Percentiles rank a stretch among this genome's conserved stretches.
phyloP scores from a whole-genome alignment of 2,797 vertebrate species.

The Urocyon cinereoargenteus region DNA sequence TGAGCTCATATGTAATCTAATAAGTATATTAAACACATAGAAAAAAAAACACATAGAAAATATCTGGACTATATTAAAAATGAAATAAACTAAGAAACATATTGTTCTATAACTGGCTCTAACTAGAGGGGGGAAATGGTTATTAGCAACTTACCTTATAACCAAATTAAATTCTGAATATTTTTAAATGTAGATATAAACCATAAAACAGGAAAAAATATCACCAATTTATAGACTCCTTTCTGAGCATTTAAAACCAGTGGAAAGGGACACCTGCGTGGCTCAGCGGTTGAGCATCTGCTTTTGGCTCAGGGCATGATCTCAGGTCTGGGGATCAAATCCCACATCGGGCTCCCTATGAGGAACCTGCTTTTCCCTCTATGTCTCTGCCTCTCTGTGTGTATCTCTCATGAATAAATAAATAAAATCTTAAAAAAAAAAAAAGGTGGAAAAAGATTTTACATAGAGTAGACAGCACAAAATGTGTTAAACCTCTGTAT shows the following conservation, averaged over 20 bases:
- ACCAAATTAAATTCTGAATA: conserved; percentile 61
- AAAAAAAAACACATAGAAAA: conserved; percentile 1
- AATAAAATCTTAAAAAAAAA: too few species aligned
- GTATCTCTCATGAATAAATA: too few species aligned
- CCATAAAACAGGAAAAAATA: conserved; percentile 33
- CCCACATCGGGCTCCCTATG: too few species aligned
- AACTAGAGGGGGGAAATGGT: neutral
- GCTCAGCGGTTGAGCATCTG: too few species aligned
- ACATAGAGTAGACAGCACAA: neutral
- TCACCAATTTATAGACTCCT: neutral
- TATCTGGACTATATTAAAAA: conserved; percentile 38
- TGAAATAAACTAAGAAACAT: neutral
- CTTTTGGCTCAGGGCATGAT: too few species aligned
- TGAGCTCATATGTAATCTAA: neutral
- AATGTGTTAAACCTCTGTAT: conserved; percentile 50
- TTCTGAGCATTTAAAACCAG: neutral
- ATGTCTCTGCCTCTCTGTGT: too few species aligned
- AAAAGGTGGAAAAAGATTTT: conserved; percentile 27
- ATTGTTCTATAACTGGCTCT: conserved; percentile 13
- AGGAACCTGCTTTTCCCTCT: too few species aligned
- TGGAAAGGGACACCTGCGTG: too few species aligned
- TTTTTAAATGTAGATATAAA: conserved; percentile 55
- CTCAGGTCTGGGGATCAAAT: too few species aligned
- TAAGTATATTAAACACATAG: neutral
- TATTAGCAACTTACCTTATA: neutral